Conservation (phyloP, 2,113 vertebrate genomes). For the Labeo catla region DNA sequence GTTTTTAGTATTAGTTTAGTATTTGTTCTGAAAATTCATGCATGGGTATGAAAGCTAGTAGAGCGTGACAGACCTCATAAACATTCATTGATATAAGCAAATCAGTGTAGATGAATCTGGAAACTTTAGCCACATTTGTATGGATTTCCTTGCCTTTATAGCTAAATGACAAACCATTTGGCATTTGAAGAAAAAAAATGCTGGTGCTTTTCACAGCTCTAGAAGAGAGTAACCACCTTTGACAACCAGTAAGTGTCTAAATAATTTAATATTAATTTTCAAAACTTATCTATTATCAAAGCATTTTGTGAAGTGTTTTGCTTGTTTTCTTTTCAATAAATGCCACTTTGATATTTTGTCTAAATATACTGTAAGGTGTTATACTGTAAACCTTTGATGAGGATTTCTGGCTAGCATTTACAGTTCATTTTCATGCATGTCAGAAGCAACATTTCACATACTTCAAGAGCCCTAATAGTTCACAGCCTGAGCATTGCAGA, state of each 20-base stretch:
- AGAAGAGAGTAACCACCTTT: too few relatives aligned
- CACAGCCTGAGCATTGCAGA: neutral
- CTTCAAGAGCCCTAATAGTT: neutral
- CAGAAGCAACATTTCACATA: neutral
- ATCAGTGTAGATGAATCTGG: neutral
- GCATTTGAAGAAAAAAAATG: neutral
- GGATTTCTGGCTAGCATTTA: neutral
- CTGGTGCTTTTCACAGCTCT: neutral
- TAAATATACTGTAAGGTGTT: too few relatives aligned
- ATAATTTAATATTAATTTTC: neutral
- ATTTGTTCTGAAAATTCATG: neutral
- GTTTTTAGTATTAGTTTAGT: neutral
- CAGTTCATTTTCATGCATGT: neutral
- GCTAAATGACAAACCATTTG: neutral
- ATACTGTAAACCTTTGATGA: neutral
- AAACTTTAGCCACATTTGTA: neutral
- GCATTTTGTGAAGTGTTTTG: neutral
- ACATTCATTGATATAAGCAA: neutral
- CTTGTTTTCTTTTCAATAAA: neutral
- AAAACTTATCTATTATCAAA: neutral
- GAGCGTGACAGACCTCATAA: neutral
- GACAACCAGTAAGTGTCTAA: neutral
- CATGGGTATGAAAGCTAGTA: neutral
- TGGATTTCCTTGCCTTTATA: neutral
- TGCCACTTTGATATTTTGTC: neutral